Conservation (phyloP, 1,140 invertebrate genomes). For the Drosophila sp. region DNA sequence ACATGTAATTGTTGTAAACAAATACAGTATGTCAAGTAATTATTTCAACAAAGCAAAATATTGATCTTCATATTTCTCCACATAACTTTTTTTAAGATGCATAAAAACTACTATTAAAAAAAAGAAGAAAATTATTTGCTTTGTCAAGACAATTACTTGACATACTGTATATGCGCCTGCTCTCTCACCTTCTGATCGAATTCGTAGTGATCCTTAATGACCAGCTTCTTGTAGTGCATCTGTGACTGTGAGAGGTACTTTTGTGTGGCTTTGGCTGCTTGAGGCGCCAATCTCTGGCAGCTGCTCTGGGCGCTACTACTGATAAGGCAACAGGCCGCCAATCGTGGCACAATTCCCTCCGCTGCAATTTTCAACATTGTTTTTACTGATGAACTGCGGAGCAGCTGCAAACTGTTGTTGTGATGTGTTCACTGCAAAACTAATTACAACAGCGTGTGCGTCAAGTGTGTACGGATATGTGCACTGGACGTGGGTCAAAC, state of each 20-base stretch:
- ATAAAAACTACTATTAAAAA: too few relatives aligned
- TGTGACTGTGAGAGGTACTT: slow-evolving; percentile 75
- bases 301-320: slow-evolving; percentile 63
- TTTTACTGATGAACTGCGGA: not conserved
- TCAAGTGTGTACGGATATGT: not conserved
- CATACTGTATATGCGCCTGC: not conserved
- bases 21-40: too few relatives aligned
- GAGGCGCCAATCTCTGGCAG: slow-evolving; percentile 57
- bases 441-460: slow-evolving; percentile 7
- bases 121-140: too few relatives aligned
- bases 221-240: slow-evolving; percentile 62
- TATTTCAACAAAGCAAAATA: too few relatives aligned
- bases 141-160: not conserved
- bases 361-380: slow-evolving; percentile 77
- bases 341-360: slow-evolving; percentile 66
- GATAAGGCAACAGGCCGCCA: slow-evolving; percentile 63
- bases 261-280: slow-evolving; percentile 57
- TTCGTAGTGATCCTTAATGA: slow-evolving; percentile 83
- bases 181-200: slow-evolving; percentile 82
- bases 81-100: too few relatives aligned
- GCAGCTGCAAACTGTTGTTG: not conserved
- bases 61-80: too few relatives aligned
- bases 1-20: not conserved
- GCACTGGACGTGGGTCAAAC: slow-evolving; percentile 4
- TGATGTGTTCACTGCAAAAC: not conserved